Evolutionary conservation across 2,888 invertebrate genomes (phyloP), one percentile per base, ranked within the genome.

Genomic region (Isotomurus palustris): DNA sequence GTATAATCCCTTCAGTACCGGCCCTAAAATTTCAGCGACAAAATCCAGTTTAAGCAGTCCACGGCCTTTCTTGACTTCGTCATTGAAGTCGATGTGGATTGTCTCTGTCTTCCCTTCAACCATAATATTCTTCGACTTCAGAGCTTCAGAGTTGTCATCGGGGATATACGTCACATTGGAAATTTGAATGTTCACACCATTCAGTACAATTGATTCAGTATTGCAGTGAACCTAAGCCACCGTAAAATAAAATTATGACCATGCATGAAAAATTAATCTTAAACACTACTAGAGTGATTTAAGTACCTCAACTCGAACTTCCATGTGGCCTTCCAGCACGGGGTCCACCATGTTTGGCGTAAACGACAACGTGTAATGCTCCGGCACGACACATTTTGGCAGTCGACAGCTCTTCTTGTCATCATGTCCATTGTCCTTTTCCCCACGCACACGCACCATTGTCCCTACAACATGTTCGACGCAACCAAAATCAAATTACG

Each of bases 1-100:
- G 76, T 94, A 94, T 67, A 94, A 85, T 14, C 94, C 94, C 75
- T 88, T 90, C 88, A 94, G 88, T 76, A 90, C 89, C 73, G 93
- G 91, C 74, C 91, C 91, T n/a, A n/a, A n/a, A 53, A 94, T 82
- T 73, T 85, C 84, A 6, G 93, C 93, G 14, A 81, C 82, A 74
- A 91, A 94, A 59, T 81, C 79, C 72, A 92, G 79, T 55, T 76
- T 76, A 54, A 93, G 76, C 17, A 59, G 61, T 5, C 72, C 74
- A 19, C 21, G 78, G 25, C 84, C 83, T 17, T 76, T 73, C 0
- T 80, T 76, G 35, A 91, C 74, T 19, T 78, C 73, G 54, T 84
- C 77, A 8, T 79, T 76, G 72, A 91, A 89, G 29, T 76, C 73
- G 62, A 91, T 77, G 3, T 81, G 82, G 2, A 82, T 83, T 1